Evolutionary conservation across 2,113 vertebrate genomes (phyloP).

Genomic region (Channa maculata): DNA sequence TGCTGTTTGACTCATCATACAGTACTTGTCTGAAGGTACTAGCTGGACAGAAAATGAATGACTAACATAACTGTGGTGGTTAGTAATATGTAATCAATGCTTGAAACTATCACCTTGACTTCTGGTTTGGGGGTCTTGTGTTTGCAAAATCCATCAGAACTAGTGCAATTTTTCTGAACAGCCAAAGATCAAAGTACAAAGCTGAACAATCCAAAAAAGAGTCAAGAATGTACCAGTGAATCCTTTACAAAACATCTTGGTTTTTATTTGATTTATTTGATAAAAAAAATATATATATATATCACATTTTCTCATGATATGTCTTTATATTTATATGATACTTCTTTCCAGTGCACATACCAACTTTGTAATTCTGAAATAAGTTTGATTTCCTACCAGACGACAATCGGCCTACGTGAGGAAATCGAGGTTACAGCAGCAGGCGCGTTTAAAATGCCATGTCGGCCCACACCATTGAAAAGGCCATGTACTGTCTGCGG

Average conservation of each 20-base stretch:
- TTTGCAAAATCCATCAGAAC: neutral
- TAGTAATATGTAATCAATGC: slow-evolving; percentile 29
- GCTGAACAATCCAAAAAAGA: neutral
- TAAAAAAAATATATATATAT: too few species aligned
- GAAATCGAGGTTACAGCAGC: slow-evolving; percentile 60
- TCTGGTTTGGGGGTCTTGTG: too few species aligned
- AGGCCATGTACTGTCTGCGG: slow-evolving; percentile 57
- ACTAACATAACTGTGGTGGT: slow-evolving; percentile 24
- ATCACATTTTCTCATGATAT: slow-evolving; percentile 16
- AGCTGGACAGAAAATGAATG: slow-evolving; percentile 23
- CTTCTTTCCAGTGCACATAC: slow-evolving; percentile 12
- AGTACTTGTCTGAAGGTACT: neutral
- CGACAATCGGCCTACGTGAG: slow-evolving; percentile 42
- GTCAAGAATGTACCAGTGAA: neutral
- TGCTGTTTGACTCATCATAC: slow-evolving; percentile 51
- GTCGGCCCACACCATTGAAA: slow-evolving; percentile 46
- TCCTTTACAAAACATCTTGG: neutral
- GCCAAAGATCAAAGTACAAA: too few species aligned
- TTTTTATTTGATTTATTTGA: too few species aligned
- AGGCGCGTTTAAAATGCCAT: slow-evolving; percentile 55
- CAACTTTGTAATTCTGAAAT: slow-evolving; percentile 33
- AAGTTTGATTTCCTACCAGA: slow-evolving; percentile 70
- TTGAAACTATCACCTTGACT: neutral
- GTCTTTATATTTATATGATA: too few species aligned
- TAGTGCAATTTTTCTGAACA: neutral